Conservation (phyloP, 2,797 vertebrate species). For the Sciurus carolinensis region DNA sequence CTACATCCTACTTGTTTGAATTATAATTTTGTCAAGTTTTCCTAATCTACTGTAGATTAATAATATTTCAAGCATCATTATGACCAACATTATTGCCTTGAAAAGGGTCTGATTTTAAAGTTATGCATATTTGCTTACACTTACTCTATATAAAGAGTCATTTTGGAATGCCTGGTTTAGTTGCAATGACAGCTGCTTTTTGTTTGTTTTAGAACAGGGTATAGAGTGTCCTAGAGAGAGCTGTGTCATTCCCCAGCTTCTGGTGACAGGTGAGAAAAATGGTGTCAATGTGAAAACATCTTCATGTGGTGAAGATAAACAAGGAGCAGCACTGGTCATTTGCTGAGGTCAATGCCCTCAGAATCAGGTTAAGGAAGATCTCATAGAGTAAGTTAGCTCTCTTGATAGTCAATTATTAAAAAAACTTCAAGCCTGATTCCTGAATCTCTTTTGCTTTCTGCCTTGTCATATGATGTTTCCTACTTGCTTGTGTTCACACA, state of each 20-base stretch:
- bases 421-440: no score
- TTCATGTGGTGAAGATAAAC: not conserved
- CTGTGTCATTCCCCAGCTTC: not conserved
- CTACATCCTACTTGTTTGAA: not conserved
- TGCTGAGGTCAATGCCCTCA: not conserved
- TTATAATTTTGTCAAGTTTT: not conserved
- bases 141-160: not conserved
- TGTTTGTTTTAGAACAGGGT: not conserved
- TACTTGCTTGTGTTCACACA: not conserved
- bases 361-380: not conserved
- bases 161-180: not conserved
- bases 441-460: not conserved
- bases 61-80: not conserved
- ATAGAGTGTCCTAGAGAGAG: not conserved
- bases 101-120: not conserved
- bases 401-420: not conserved
- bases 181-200: not conserved
- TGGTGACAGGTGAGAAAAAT: not conserved
- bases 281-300: not conserved
- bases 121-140: not conserved
- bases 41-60: not conserved
- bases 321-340: not conserved
- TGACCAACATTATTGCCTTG: not conserved
- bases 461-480: not conserved
- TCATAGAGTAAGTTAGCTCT: not conserved